Evolutionary conservation across 1,140 invertebrate genomes (phyloP).

Genomic region (Colletes latitarsis): DNA sequence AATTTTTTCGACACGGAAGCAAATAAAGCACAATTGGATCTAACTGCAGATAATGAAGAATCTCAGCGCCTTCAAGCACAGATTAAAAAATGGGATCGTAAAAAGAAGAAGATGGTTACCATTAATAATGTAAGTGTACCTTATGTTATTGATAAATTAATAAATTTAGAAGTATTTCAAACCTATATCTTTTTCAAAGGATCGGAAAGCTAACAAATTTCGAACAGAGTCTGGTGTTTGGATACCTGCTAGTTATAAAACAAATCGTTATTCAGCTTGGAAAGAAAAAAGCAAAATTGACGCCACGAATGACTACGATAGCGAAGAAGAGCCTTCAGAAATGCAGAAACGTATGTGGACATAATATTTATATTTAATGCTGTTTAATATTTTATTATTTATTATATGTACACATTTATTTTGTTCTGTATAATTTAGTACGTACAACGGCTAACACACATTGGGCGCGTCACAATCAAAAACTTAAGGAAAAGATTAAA

Average conservation of each 20-base stretch:
- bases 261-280: slow-evolving; percentile 94
- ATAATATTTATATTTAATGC: slow-evolving; percentile 4
- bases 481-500: slow-evolving; percentile 80
- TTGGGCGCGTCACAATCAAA: slow-evolving; percentile 84
- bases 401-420: background rate
- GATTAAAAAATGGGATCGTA: slow-evolving; percentile 92
- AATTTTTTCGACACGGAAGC: slow-evolving; percentile 89
- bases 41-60: slow-evolving; percentile 89
- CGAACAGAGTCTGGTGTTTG: slow-evolving; percentile 96
- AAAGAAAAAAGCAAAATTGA: slow-evolving; percentile 90
- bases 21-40: slow-evolving; percentile 87
- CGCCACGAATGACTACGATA: slow-evolving; percentile 83
- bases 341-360: slow-evolving; percentile 68
- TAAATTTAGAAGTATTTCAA: slow-evolving; percentile 18
- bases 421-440: slow-evolving; percentile 62
- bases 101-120: slow-evolving; percentile 95
- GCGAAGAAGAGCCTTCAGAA: slow-evolving; percentile 80
- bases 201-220: slow-evolving; percentile 89
- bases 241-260: slow-evolving; percentile 97
- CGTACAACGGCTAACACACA: slow-evolving; percentile 80
- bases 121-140: slow-evolving; percentile 82
- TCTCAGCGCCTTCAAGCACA: slow-evolving; percentile 83
- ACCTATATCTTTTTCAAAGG: slow-evolving; percentile 70
- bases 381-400: background rate
- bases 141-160: slow-evolving; percentile 3